phyloP scores from a whole-genome alignment of 2,888 invertebrate genomes.

The Harpagoxenus sublaevis region DNA sequence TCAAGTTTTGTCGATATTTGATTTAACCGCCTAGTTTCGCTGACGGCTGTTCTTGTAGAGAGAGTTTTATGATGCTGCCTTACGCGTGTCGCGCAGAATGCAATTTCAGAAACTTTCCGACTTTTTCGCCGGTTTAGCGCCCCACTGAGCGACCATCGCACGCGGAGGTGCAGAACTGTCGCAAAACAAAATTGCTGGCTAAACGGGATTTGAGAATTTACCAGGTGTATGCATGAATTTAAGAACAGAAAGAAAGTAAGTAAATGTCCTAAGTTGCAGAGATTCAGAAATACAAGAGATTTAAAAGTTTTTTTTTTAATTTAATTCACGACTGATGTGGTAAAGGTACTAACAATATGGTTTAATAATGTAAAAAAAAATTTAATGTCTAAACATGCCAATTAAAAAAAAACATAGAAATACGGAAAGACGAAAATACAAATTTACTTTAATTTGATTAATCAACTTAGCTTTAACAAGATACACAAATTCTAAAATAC shows the following conservation, averaged over 20 bases:
- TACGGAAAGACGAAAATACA: not conserved
- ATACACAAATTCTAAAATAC: not conserved
- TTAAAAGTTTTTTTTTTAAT: not conserved
- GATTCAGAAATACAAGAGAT: not conserved
- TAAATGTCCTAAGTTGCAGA: not conserved
- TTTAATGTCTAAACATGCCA: not conserved
- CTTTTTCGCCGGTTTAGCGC: not conserved
- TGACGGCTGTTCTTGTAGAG: slow-evolving; percentile 12
- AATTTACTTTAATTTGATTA: not conserved
- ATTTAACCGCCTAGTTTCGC: slow-evolving; percentile 39
- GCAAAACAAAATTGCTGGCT: slow-evolving; percentile 18
- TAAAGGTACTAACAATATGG: no score
- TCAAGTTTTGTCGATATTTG: slow-evolving; percentile 49
- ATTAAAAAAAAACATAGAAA: not conserved
- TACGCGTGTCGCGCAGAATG: slow-evolving; percentile 19
- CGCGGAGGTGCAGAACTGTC: not conserved
- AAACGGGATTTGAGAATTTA: slow-evolving; percentile 22
- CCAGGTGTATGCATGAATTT: not conserved
- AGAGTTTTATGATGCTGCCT: slow-evolving; percentile 30
- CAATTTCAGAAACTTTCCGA: slow-evolving; percentile 36
- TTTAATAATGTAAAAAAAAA: not conserved
- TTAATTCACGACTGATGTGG: no score
- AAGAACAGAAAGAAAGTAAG: slow-evolving; percentile 6
- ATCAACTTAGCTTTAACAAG: not conserved
- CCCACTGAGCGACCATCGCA: not conserved